Evolutionary conservation across 2,888 invertebrate species (phyloP).

Genomic region (Pasiphila rectangulata): DNA sequence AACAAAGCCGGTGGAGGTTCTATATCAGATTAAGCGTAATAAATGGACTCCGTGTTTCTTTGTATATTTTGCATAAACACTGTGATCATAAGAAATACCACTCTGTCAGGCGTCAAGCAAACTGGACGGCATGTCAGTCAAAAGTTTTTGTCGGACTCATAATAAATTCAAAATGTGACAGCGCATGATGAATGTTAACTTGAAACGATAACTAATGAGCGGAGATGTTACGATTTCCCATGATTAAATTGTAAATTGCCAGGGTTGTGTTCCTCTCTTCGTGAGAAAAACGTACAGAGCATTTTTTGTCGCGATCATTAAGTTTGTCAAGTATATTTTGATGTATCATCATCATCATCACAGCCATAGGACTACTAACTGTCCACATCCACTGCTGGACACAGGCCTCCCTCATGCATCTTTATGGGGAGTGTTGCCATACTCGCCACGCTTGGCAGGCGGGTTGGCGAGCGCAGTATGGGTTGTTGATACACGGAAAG

Average conservation of each 20-base stretch:
- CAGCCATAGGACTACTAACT: too few relatives aligned
- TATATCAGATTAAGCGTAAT: neutral
- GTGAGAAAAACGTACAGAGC: neutral
- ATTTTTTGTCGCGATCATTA: too few relatives aligned
- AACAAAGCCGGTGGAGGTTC: too few relatives aligned
- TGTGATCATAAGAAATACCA: conserved; percentile 4
- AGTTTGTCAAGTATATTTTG: too few relatives aligned
- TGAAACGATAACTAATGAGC: conserved; percentile 29
- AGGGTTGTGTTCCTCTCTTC: neutral
- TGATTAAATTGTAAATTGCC: too few relatives aligned
- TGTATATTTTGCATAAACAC: conserved; percentile 1
- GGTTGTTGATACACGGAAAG: too few relatives aligned
- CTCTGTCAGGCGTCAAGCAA: conserved; percentile 9
- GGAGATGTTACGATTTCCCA: conserved; percentile 23
- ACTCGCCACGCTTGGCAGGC: too few relatives aligned
- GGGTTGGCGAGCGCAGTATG: too few relatives aligned
- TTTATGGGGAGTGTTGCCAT: too few relatives aligned
- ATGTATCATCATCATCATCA: too few relatives aligned
- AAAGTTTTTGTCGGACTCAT: conserved; percentile 54
- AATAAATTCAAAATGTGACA: conserved; percentile 66
- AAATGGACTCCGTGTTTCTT: neutral
- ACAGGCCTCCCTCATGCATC: too few relatives aligned
- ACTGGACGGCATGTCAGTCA: conserved; percentile 51
- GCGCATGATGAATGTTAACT: conserved; percentile 62
- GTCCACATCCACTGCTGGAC: too few relatives aligned